phyloP scores from a whole-genome alignment of 2,888 invertebrate genomes.

The Heliconius aoede region DNA sequence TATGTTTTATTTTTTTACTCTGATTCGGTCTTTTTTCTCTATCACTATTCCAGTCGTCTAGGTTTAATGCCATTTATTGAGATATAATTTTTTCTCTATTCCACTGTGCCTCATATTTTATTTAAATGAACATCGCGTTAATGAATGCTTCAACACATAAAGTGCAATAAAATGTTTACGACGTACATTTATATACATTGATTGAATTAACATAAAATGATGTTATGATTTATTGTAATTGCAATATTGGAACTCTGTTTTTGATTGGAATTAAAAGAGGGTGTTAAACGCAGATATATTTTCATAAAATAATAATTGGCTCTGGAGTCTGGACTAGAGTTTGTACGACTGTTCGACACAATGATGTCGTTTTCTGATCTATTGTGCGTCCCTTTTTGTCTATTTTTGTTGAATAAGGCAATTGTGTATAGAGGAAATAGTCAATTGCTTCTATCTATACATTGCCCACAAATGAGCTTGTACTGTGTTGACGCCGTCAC shows the following conservation, averaged over 20 bases:
- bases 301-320: slow-evolving; percentile 2
- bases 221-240: slow-evolving; percentile 16
- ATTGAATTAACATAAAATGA: slow-evolving; percentile 19
- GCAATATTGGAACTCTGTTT: slow-evolving; percentile 4
- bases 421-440: slow-evolving; percentile 72
- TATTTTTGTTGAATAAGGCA: slow-evolving; percentile 70
- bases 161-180: slow-evolving; percentile 32
- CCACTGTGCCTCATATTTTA: slow-evolving; percentile 30
- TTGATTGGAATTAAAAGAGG: slow-evolving; percentile 11
- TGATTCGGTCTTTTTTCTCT: slow-evolving; percentile 3
- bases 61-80: slow-evolving; percentile 25
- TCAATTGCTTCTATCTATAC: slow-evolving; percentile 58
- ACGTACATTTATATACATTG: slow-evolving; percentile 26
- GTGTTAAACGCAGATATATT: slow-evolving; percentile 6
- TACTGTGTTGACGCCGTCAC: slow-evolving; percentile 45
- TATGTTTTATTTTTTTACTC: slow-evolving; percentile 8
- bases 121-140: slow-evolving; percentile 33
- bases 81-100: slow-evolving; percentile 28
- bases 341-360: slow-evolving; percentile 30
- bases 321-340: slow-evolving; percentile 10
- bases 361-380: slow-evolving; percentile 58
- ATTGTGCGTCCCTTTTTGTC: slow-evolving; percentile 72
- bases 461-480: slow-evolving; percentile 42
- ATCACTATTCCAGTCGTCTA: slow-evolving; percentile 26
- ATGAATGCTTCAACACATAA: slow-evolving; percentile 36